phyloP scores from a whole-genome alignment of 2,797 vertebrate species.

The Cuculus canorus region DNA sequence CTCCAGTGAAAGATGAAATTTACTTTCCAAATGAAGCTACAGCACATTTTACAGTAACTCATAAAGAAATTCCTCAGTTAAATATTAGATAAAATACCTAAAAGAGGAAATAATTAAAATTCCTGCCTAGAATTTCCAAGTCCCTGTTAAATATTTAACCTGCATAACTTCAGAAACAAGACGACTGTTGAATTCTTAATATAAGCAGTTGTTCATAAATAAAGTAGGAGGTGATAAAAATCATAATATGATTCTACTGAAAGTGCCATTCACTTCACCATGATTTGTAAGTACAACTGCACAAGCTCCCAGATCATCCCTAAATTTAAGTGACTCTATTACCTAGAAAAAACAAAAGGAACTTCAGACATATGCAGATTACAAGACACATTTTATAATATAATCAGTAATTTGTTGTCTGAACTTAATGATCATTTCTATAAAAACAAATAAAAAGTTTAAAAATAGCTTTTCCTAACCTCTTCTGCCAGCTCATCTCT shows the following conservation, averaged over 20 bases:
- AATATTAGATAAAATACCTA: neutral
- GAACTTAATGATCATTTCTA: neutral
- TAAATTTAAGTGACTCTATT: neutral
- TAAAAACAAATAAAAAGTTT: neutral
- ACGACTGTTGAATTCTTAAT: neutral
- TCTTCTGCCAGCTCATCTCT: slow-evolving; percentile 72
- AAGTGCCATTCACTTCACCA: neutral
- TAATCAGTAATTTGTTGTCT: neutral
- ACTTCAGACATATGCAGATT: neutral
- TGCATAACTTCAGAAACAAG: neutral
- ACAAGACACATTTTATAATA: neutral
- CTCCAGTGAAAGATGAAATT: neutral
- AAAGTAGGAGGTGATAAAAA: neutral
- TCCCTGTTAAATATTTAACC: neutral
- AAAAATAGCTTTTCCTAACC: slow-evolving; percentile 56
- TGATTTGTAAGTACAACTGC: neutral
- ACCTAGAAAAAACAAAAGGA: neutral
- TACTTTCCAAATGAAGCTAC: neutral
- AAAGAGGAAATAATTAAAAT: neutral
- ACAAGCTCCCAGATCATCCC: neutral
- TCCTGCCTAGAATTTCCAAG: neutral
- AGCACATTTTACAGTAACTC: neutral
- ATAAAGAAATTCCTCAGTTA: neutral
- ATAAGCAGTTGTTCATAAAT: neutral
- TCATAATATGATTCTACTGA: neutral